Base-by-base conservation (phyloP, 2,113 vertebrate genomes). In the Prietella phreatophila region DNA sequence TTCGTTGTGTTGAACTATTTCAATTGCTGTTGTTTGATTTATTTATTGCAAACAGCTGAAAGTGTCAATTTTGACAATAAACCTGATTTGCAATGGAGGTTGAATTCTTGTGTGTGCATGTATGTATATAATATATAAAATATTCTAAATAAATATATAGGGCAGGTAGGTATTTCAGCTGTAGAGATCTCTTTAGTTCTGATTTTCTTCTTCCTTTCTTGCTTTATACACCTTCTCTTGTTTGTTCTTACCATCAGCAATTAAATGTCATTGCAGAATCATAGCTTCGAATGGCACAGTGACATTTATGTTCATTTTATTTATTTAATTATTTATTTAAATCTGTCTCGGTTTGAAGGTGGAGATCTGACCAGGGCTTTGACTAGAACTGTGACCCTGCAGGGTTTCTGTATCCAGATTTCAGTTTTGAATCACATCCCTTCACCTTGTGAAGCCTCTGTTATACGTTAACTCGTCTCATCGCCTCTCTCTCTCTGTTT, bases 101-200 rank as follows among this genome's bases (percentile, higher is more conserved):
- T 47, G 42, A 47, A 47, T 47, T 47, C 42, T 47, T 47, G 42
- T 47, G 42, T 47, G 42, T 47, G 42, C 42, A 47, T 7, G 42
- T 47, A 47, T 47, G 42, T 47, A 47, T 47, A 47, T 47, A 47
- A 47, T 47, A 6, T 47, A 47, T 47, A 6, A 47, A 47, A 47
- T 47, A 47, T 47, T 47, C 42, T 47, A 47, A 47, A 47, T 47
- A 47, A 47, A 47, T 47, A 47, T 7, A 47, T 71, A 84, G 67
- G 80, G 85, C 82, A 82, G 90, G 91, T 92, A 94, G 92, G 93
- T 90, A 95, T 97, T 98, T 99, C 97, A 96, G 90, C 97, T 97
- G 96, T 95, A 96, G 97, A 97, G 97, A 98, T 99, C 36, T 61
- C 2, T 63, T 14, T 92, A 94, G 93, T 95, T 94, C 93, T 94